These are phyloP conservation scores for Limnodromus scolopaceus DNA, from an alignment of 2,797 vertebrate species.

Conservation along the genomic window DNA sequence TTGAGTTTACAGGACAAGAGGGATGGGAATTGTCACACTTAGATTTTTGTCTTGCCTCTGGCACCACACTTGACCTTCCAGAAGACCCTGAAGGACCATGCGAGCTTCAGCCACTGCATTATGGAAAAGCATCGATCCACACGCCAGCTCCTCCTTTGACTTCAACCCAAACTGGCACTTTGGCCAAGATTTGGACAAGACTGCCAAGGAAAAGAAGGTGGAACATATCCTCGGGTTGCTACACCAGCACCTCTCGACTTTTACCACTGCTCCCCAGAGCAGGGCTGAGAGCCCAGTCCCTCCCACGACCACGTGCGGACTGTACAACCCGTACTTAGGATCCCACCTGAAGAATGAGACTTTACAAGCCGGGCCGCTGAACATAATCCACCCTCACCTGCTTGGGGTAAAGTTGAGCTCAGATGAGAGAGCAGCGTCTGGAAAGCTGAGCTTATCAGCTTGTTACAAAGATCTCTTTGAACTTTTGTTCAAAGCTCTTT, in stretches of 20 bases:
- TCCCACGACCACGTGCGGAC: fast-evolving
- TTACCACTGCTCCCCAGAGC: fast-evolving
- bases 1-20: background rate
- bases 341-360: background rate
- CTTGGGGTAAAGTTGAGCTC: background rate
- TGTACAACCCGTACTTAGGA: background rate
- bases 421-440: background rate
- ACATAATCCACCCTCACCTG: background rate
- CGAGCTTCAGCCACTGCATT: background rate
- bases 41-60: background rate
- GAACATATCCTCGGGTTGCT: background rate
- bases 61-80: background rate
- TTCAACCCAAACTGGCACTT: background rate
- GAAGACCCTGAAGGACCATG: background rate
- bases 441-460: background rate
- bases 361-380: background rate
- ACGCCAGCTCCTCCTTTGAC: background rate
- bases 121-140: fast-evolving
- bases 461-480: background rate
- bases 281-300: background rate
- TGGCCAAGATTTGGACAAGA: background rate
- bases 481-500: background rate
- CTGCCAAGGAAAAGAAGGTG: background rate
- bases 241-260: background rate
- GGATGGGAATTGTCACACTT: background rate